phyloP scores from a whole-genome alignment of 2,113 vertebrate species.

The Eulemur macaco region DNA sequence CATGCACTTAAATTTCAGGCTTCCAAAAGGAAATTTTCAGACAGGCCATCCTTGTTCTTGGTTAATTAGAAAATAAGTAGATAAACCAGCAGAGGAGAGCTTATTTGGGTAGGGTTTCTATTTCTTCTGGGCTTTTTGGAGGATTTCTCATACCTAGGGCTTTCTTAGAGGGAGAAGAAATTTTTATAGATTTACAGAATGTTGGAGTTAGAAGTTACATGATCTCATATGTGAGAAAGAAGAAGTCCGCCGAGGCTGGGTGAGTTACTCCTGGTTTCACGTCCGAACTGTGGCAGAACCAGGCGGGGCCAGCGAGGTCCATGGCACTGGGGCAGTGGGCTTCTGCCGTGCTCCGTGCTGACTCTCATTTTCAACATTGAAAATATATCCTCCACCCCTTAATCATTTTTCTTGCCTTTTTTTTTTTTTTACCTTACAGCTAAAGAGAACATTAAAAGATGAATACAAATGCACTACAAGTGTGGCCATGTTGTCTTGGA shows the following conservation, averaged over 20 bases:
- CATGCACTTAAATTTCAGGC: conserved; percentile 37
- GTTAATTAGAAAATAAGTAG: conserved; percentile 49
- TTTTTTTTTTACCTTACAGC: not conserved
- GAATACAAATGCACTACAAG: not conserved
- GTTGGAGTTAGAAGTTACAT: not conserved
- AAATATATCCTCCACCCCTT: not conserved
- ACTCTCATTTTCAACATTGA: not conserved
- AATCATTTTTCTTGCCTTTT: not conserved
- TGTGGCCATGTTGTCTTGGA: not conserved
- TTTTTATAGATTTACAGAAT: not conserved
- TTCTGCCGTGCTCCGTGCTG: not conserved
- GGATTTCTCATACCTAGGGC: not conserved
- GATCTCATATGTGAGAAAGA: not conserved
- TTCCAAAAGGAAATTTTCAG: conserved; percentile 24
- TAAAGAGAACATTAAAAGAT: not conserved
- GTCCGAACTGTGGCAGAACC: not conserved
- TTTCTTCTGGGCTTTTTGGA: not conserved
- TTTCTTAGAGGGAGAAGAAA: not conserved
- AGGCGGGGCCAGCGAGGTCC: not conserved
- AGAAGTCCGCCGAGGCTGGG: not conserved
- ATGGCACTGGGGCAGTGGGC: rapidly evolving
- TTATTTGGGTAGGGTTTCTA: conserved; percentile 10
- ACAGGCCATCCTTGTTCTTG: not conserved
- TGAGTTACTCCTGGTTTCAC: not conserved
- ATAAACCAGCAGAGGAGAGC: not conserved